These are phyloP conservation scores for Lynx canadensis DNA, from an alignment of 2,113 vertebrate species.

Conservation along the genomic window DNA sequence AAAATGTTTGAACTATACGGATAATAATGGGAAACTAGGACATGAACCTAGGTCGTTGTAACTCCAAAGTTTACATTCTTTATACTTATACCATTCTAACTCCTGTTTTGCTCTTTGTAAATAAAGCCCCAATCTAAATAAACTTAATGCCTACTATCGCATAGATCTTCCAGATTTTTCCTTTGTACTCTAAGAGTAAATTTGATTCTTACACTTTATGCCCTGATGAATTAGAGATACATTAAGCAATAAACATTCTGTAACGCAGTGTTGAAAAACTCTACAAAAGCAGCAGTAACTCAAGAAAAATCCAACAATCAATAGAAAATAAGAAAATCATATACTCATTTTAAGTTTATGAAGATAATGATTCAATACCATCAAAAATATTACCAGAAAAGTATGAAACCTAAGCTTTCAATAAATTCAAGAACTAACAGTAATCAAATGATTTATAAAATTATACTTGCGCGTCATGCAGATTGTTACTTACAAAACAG, in stretches of 20 bases:
- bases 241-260: constrained; percentile 43
- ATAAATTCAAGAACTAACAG: neutral
- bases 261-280: neutral
- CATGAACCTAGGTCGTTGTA: neutral
- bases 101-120: neutral
- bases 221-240: neutral
- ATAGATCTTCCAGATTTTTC: constrained; percentile 15
- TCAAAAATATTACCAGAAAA: constrained; percentile 29
- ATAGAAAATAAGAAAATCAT: constrained; percentile 25
- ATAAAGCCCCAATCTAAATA: constrained; percentile 23
- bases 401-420: constrained; percentile 10
- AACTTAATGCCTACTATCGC: neutral
- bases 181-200: neutral
- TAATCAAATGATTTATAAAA: constrained; percentile 40
- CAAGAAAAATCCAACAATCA: constrained; percentile 36
- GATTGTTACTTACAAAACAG: constrained; percentile 37
- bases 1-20: neutral
- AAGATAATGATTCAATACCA: neutral
- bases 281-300: neutral
- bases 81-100: neutral
- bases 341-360: neutral
- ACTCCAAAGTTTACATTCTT: neutral
- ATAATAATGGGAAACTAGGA: neutral
- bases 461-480: neutral
- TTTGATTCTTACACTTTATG: neutral